Base-by-base conservation (phyloP, 2,797 vertebrate species). In the Australoheros facetus region DNA sequence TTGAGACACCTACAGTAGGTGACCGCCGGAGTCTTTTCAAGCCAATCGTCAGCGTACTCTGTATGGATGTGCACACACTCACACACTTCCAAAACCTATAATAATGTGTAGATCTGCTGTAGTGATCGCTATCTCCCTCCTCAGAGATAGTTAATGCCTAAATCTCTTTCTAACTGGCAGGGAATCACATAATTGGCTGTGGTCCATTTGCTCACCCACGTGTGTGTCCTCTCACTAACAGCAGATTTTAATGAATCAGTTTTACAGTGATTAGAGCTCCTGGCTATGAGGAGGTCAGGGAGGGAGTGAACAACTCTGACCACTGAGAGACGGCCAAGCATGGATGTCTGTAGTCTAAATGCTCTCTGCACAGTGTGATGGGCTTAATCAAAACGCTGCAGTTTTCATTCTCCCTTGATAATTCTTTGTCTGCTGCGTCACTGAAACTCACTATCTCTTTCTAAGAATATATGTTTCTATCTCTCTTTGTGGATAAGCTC, bases 221-320 rank as follows among this genome's bases (percentile, higher is more conserved):
- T 93, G 91, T 92, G 92, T 94, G 91, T 93, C 90, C 89, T 93
- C 92, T 93, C 85, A 91, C 91, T 91, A 93, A 93, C 93, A 94
- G 93, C 90, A 92, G 90, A 91, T 94, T 94, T 93, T 94, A 93
- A 94, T 95, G 93, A 93, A 93, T 93, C 85, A 90, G 88, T 94
- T 94, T 94, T 93, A 92, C 91, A 91, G 88, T 92, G 88, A 94
- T 93, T 94, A 92, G 89, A 85, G 90, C 91, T 93, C 78, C 89
- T 86, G 86, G 92, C 87, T 88, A 80, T 85, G 59, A 82, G 86
- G 83, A 88, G 91, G 93, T 94, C 92, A 94, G 79, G 10, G 78
- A 88, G 79, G 89, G 87, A 91, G 87, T 72, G 81, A 86, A 76
- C 32, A 30, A 82, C 82, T 86, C 75, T 84, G 88, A 84, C 93